These are phyloP conservation scores for Goniozus legneri DNA, from an alignment of 1,140 invertebrate species.

Conservation along the genomic window DNA sequence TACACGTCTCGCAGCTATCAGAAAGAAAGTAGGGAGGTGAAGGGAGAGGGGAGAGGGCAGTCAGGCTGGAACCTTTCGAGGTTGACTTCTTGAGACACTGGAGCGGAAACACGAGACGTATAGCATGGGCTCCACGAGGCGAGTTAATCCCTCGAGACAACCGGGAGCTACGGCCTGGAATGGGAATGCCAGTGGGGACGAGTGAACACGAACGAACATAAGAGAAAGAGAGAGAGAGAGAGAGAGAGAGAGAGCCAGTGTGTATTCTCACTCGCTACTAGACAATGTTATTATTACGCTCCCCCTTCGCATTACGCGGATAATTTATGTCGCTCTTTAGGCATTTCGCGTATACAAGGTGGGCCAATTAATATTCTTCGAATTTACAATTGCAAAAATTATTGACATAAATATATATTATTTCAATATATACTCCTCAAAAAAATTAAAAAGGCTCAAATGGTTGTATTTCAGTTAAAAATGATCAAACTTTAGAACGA, in stretches of 20 bases:
- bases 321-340: conserved; percentile 32
- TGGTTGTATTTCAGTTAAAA: too few relatives aligned
- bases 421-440: too few relatives aligned
- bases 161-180: conserved; percentile 25
- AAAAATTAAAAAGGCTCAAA: too few relatives aligned
- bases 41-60: too few relatives aligned
- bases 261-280: conserved; percentile 27
- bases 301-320: conserved; percentile 27
- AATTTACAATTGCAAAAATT: too few relatives aligned
- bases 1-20: too few relatives aligned
- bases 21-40: too few relatives aligned
- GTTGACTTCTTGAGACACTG: conserved; percentile 31
- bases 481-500: too few relatives aligned
- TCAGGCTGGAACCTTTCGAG: conserved; percentile 29
- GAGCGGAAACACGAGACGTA: conserved; percentile 31
- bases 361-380: too few relatives aligned
- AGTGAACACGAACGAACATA: too few relatives aligned
- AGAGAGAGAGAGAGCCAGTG: conserved; percentile 11
- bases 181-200: conserved; percentile 19
- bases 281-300: conserved; percentile 36
- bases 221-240: not conserved
- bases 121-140: conserved; percentile 27
- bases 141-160: conserved; percentile 35
- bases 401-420: too few relatives aligned
- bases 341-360: conserved; percentile 7